Conservation (phyloP, 2,888 invertebrate genomes). For the Branchellion lobata region DNA sequence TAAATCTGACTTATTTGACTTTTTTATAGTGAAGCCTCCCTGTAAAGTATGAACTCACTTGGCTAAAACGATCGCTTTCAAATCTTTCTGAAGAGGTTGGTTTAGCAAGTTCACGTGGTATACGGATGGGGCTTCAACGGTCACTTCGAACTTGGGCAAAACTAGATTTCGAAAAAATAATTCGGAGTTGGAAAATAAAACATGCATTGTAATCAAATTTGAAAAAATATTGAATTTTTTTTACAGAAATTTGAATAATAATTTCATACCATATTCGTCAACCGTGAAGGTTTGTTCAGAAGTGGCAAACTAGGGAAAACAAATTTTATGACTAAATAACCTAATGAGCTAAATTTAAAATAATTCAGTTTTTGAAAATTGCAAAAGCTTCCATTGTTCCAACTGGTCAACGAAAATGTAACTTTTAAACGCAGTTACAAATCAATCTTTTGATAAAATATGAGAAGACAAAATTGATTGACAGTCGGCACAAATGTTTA, state of each 20-base stretch:
- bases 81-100: constrained; percentile 21
- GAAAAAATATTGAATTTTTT: too few species aligned
- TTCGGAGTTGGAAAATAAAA: background rate
- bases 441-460: too few species aligned
- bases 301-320: background rate
- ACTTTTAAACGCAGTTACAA: too few species aligned
- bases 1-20: too few species aligned
- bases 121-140: constrained; percentile 17
- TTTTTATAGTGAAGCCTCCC: too few species aligned
- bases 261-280: background rate
- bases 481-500: too few species aligned
- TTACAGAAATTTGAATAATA: background rate
- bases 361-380: too few species aligned
- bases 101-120: constrained; percentile 4
- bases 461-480: too few species aligned
- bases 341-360: too few species aligned
- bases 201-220: background rate
- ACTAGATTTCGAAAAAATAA: background rate
- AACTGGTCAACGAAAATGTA: too few species aligned
- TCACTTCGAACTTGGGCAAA: constrained; percentile 37
- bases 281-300: background rate
- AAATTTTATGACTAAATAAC: too few species aligned
- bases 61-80: background rate
- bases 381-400: too few species aligned
- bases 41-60: constrained; percentile 12